These are phyloP conservation scores for Vombatus ursinus DNA, from an alignment of 2,113 vertebrate genomes.

Conservation along the genomic window DNA sequence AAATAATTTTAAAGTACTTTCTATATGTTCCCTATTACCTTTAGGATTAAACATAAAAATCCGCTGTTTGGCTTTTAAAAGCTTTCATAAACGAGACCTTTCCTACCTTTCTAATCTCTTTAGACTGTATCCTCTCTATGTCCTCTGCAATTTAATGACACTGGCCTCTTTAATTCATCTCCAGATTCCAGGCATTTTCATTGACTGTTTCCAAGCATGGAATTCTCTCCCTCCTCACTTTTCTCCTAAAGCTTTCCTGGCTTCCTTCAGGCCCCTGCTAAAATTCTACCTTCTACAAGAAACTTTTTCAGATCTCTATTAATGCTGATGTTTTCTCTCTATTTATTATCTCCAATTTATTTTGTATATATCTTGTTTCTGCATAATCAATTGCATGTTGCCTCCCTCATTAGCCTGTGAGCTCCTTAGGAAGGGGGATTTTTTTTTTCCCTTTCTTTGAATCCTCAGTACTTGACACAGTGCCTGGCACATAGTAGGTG, in stretches of 20 bases:
- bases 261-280: not conserved
- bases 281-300: not conserved
- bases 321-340: not conserved
- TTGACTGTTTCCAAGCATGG: not conserved
- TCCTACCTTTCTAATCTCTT: not conserved
- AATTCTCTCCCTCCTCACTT: not conserved
- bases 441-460: not conserved
- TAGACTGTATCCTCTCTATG: not conserved
- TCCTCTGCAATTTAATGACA: not conserved
- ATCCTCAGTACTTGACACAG: not conserved
- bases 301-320: not conserved
- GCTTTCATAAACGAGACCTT: not conserved
- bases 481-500: not conserved
- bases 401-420: not conserved
- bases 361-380: not conserved
- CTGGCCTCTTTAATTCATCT: not conserved
- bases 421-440: not conserved
- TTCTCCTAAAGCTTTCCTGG: not conserved
- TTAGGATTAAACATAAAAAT: not conserved
- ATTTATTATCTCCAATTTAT: not conserved
- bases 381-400: not conserved
- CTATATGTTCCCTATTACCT: not conserved
- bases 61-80: not conserved
- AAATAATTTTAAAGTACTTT: not conserved
- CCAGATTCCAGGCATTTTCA: not conserved